phyloP scores from a whole-genome alignment of 92 coral and sea anemone genomes.

The Phenganax stokvisi region DNA sequence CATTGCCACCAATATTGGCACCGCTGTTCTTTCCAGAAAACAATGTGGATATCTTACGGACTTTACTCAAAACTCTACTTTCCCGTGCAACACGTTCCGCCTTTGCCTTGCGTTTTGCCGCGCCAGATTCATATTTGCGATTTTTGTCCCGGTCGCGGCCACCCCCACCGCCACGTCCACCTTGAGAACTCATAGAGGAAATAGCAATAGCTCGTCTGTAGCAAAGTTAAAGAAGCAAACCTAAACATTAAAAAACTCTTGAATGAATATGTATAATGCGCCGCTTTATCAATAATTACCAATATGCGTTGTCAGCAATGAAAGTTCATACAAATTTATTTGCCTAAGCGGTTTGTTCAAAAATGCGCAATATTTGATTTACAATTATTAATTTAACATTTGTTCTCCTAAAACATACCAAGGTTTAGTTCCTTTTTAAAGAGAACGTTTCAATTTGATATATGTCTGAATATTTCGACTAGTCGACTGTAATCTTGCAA shows the following conservation, averaged over 20 bases:
- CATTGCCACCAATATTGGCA: slow-evolving; percentile 7
- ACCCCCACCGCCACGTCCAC: slow-evolving; percentile 9
- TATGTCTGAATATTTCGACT: slow-evolving; percentile 2
- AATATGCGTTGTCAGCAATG: not conserved
- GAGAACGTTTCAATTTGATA: slow-evolving; percentile 13
- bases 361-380: slow-evolving; percentile 14
- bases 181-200: not conserved
- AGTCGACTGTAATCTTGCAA: slow-evolving; percentile 1
- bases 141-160: slow-evolving; percentile 7
- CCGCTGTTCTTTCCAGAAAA: not conserved
- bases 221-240: slow-evolving; percentile 8
- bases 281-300: slow-evolving; percentile 8
- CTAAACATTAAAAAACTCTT: not conserved
- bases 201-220: not conserved
- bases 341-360: not conserved
- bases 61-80: slow-evolving; percentile 22
- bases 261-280: slow-evolving; percentile 8
- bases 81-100: slow-evolving; percentile 2
- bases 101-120: slow-evolving; percentile 27
- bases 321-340: slow-evolving; percentile 5
- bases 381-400: slow-evolving; percentile 3
- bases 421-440: slow-evolving; percentile 16
- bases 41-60: slow-evolving; percentile 7
- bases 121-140: slow-evolving; percentile 14
- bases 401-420: slow-evolving; percentile 1